Base-by-base conservation (phyloP, 2,797 vertebrate genomes). In the Allobates femoralis region DNA sequence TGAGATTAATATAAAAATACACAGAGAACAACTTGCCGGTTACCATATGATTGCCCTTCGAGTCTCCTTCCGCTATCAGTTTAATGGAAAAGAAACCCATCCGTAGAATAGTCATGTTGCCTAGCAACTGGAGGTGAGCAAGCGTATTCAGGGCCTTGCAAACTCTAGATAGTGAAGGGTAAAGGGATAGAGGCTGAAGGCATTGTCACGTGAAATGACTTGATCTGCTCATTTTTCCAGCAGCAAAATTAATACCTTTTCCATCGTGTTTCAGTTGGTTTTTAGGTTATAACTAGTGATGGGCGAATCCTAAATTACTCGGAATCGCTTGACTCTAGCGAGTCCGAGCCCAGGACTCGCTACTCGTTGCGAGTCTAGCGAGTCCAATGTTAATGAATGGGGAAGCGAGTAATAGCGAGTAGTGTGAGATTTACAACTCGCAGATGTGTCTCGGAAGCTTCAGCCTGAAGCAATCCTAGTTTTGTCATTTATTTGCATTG, bases 121-220 rank as follows among this genome's bases (percentile, higher is more conserved):
- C 89, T 92, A 92, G 92, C 92, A 92, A 91, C 91, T 6, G 66
- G 87, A 91, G 90, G 89, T 91, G 91, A 91, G 87, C 88, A 89
- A 82, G 89, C 84, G 90, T 90, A 85, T 18, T 86, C 83, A 82
- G 87, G 89, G 85, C 83, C 86, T 34, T 30, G 56, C 75, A 80
- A 56, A 64, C 32, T 55, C 66, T 23, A 79, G 60, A 79, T 67
- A 73, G 67, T 81, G 81, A 88, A 88, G 86, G 86, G 86, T 85
- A 85, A 81, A 85, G 75, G 83, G 82, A 74, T 74, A 85, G 67
- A 81, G 46, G 51, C 58, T 78, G 51, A 58, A 77, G 56, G 71
- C 79, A 50, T 76, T 83, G 62, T 85, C 76, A 85, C 19, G 76
- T 84, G 74, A 67, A 8, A 2, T 56, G 64, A 85, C 78, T 56